Evolutionary conservation across 2,888 invertebrate species (phyloP), one percentile per base, ranked within the genome.

Genomic region (Achlya flavicornis): DNA sequence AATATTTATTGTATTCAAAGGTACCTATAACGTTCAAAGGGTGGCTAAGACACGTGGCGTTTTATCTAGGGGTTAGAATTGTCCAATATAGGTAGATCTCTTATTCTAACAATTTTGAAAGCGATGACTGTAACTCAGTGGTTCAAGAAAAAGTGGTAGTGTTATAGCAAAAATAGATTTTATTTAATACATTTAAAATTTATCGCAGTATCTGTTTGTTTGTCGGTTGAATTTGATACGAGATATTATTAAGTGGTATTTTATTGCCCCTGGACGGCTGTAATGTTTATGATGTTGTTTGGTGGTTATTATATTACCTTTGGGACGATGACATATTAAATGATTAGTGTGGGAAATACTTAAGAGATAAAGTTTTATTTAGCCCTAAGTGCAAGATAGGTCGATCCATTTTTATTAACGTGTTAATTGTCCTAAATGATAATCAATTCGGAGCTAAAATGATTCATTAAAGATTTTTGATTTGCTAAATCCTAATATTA

Each of bases 181-280:
- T 78, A 82, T 90, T 88, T 90, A 92, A 91, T 92, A 84, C 87
- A 81, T 88, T 90, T 87, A 85, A 90, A 90, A 91, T 92, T 92
- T 92, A 92, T 92, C 84, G 82, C 84, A 70, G 67, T 70, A 73
- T 73, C 74, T 79, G 80, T 85, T 87, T 88, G 85, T 85, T 84
- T 85, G 85, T 84, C 77, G 83, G 41, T 85, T 84, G 62, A 86
- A 86, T 89, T 89, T 85, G 89, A 88, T 90, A 88, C 86, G 73
- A 80, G 79, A 71, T 82, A 77, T 86, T 86, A 88, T 85, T 82
- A 87, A 87, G 88, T 88, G 86, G 83, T 84, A 78, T 86, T 91
- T 90, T 90, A 90, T 87, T 79, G 82, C 86, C 80, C 73, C 72
- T 79, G 66, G 71, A 58, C 72, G 66, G 75, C 79, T 80, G 86